Conservation (phyloP, 2,113 vertebrate species). For the Pleuronectes platessa region DNA sequence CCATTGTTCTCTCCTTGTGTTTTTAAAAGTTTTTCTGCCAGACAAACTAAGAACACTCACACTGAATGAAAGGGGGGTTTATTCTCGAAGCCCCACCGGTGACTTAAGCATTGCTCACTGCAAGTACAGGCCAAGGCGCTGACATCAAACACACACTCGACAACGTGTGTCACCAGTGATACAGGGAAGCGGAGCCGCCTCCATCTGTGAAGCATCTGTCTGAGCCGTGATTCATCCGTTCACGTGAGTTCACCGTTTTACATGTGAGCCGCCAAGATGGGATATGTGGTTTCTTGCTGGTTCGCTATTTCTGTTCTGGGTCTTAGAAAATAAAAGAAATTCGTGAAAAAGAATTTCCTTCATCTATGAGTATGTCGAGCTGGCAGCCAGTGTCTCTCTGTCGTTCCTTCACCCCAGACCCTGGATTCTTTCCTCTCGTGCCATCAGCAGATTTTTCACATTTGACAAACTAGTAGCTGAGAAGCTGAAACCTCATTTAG, state of each 20-base stretch:
- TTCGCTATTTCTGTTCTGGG: neutral
- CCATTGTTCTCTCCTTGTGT: constrained; percentile 11
- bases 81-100: constrained; percentile 22
- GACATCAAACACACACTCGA: constrained; percentile 58
- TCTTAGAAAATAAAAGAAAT: too few relatives aligned
- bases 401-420: too few relatives aligned
- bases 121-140: constrained; percentile 24
- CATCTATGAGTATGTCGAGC: too few relatives aligned
- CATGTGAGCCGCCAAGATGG: constrained; percentile 34
- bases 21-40: constrained; percentile 5
- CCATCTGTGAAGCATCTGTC: constrained; percentile 74
- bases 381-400: too few relatives aligned
- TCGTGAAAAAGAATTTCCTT: too few relatives aligned
- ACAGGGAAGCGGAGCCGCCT: constrained; percentile 28
- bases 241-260: constrained; percentile 38
- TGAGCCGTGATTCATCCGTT: constrained; percentile 54
- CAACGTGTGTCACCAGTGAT: constrained; percentile 58
- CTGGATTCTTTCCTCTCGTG: too few relatives aligned
- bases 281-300: constrained; percentile 13
- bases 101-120: constrained; percentile 55
- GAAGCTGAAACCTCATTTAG: too few relatives aligned
- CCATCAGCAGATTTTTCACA: too few relatives aligned
- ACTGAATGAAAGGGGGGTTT: constrained; percentile 9
- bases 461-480: too few relatives aligned
- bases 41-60: constrained; percentile 3